These are phyloP conservation scores for Verasper variegatus DNA, from an alignment of 2,113 vertebrate species.

Conservation along the genomic window DNA sequence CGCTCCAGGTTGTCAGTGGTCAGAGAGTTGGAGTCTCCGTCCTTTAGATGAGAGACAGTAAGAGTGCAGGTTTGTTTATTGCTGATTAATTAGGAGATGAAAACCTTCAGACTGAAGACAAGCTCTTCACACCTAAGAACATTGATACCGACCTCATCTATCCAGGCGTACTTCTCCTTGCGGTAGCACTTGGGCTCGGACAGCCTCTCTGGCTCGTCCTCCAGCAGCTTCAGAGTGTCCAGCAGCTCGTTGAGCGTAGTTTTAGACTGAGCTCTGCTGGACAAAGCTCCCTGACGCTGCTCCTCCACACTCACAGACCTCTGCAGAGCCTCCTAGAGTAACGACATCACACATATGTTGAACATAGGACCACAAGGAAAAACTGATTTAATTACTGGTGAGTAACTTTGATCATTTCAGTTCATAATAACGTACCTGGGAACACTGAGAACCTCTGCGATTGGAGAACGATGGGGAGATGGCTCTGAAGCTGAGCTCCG, in stretches of 20 bases:
- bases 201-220: conserved; percentile 88
- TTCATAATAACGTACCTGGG: conserved; percentile 69
- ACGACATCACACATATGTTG: fast-evolving
- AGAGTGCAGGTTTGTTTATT: background rate
- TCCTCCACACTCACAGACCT: conserved; percentile 76
- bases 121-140: background rate
- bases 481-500: conserved; percentile 71
- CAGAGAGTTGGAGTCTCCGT: conserved; percentile 85
- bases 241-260: conserved; percentile 89
- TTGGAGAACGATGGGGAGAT: conserved; percentile 61
- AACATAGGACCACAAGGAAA: background rate
- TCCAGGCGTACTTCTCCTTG: conserved; percentile 89
- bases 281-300: conserved; percentile 54
- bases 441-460: conserved; percentile 72
- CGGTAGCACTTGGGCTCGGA: conserved; percentile 71
- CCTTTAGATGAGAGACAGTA: conserved; percentile 72
- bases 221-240: conserved; percentile 89
- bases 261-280: conserved; percentile 82
- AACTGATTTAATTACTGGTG: background rate
- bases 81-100: background rate
- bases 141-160: conserved; percentile 81
- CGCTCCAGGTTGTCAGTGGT: conserved; percentile 93
- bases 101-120: background rate
- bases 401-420: no score
- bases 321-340: conserved; percentile 77